Evolutionary conservation across 1,140 invertebrate genomes (phyloP), one percentile per base, ranked within the genome.

Genomic region (Magallana ariakensis): DNA sequence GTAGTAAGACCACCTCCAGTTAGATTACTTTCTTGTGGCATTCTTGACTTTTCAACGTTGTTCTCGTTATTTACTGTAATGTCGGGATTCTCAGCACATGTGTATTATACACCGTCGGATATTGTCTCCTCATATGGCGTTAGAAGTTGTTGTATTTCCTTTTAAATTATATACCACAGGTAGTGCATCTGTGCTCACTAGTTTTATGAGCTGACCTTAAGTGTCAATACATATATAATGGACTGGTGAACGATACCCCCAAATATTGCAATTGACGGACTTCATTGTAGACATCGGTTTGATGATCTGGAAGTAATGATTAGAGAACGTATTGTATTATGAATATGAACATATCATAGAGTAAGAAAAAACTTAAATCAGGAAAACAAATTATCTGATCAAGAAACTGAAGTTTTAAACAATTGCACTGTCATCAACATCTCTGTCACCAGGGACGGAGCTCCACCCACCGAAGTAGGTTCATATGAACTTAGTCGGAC

Each of bases 401-500:
- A n/a, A n/a, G n/a, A n/a, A n/a, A n/a, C n/a, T n/a, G n/a, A n/a
- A n/a, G n/a, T n/a, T n/a, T n/a, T n/a, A n/a, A n/a, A n/a, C n/a
- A n/a, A n/a, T n/a, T n/a, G n/a, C n/a, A n/a, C n/a, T n/a, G n/a
- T n/a, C n/a, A n/a, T 60, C 58, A 60, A 60, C 58, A 60, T 60
- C 58, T 16, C 58, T 16, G 58, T 60, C 58, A 10, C 58, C 58
- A 60, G n/a, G n/a, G 58, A 16, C 10, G 16, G 10, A 80, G 26
- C 11, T 80, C 16, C 70, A n/a, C n/a, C n/a, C n/a, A n/a, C n/a
- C n/a, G n/a, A n/a, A n/a, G n/a, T n/a, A n/a, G n/a, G n/a, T n/a
- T 80, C 70, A 80, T 80, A 80, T 80, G 70, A 80, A 80, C 70
- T 80, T n/a, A 80, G 70, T 80, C 70, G 70, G 70, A 80, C 70